Evolutionary conservation across 1,140 invertebrate genomes (phyloP).

Genomic region (Diuraphis noxia): DNA sequence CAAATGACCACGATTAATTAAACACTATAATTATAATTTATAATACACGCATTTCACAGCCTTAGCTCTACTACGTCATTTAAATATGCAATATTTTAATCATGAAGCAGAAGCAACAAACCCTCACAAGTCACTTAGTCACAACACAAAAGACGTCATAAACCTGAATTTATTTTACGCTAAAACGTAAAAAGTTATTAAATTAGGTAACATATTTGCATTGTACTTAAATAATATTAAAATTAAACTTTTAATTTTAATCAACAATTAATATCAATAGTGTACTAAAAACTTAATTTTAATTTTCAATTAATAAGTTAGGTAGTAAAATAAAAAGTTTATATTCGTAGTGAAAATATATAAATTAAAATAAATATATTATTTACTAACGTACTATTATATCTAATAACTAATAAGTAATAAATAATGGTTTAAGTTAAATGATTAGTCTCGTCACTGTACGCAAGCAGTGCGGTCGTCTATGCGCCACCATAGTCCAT

Average conservation of each 20-base stretch:
- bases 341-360: not conserved
- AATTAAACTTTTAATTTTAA: not conserved
- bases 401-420: not conserved
- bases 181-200: not conserved
- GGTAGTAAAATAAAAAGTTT: not conserved
- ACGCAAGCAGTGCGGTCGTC: no score
- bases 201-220: not conserved
- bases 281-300: not conserved
- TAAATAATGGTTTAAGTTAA: not conserved
- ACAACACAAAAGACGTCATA: not conserved
- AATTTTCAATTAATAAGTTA: not conserved
- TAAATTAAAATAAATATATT: not conserved
- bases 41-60: no score
- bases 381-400: not conserved
- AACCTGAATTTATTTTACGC: not conserved
- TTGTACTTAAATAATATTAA: not conserved
- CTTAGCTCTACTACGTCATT: not conserved
- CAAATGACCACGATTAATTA: not conserved
- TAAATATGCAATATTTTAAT: not conserved
- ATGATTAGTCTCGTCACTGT: no score
- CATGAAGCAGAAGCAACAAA: not conserved
- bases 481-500: no score
- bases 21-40: no score
- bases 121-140: not conserved
- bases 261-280: not conserved